These are phyloP conservation scores for Tor tambroides DNA, from an alignment of 2,113 vertebrate genomes.

Conservation along the genomic window DNA sequence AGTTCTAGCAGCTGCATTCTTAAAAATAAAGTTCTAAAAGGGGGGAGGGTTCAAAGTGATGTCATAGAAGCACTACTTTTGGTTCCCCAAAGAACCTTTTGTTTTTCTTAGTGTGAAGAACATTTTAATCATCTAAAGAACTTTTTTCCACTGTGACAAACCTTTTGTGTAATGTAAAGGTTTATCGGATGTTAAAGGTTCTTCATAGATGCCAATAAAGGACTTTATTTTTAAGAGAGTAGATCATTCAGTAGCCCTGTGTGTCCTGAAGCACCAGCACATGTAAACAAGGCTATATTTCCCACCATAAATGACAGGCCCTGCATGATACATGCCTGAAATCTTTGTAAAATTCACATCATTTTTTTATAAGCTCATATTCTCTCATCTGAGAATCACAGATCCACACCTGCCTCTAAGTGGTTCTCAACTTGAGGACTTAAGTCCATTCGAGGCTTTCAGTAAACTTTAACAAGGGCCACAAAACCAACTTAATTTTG, in stretches of 20 bases:
- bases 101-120: too few species aligned
- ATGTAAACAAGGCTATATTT: constrained; percentile 5
- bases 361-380: background rate
- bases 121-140: too few species aligned
- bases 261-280: background rate
- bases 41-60: too few species aligned
- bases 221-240: too few species aligned
- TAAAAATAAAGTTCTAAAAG: too few species aligned
- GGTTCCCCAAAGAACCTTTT: too few species aligned
- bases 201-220: too few species aligned
- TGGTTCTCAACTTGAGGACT: background rate
- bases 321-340: background rate
- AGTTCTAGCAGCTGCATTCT: background rate
- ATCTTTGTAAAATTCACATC: background rate
- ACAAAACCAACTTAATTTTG: background rate
- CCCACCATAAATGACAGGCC: background rate
- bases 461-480: background rate
- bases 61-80: too few species aligned
- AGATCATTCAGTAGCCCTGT: background rate
- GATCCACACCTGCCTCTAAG: background rate
- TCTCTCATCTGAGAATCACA: background rate
- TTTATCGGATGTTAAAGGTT: too few species aligned
- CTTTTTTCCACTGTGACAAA: too few species aligned
- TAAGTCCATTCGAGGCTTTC: background rate
- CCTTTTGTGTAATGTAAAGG: too few species aligned